phyloP scores from a whole-genome alignment of 92 coral and sea anemone species.

The Siderastrea siderea region DNA sequence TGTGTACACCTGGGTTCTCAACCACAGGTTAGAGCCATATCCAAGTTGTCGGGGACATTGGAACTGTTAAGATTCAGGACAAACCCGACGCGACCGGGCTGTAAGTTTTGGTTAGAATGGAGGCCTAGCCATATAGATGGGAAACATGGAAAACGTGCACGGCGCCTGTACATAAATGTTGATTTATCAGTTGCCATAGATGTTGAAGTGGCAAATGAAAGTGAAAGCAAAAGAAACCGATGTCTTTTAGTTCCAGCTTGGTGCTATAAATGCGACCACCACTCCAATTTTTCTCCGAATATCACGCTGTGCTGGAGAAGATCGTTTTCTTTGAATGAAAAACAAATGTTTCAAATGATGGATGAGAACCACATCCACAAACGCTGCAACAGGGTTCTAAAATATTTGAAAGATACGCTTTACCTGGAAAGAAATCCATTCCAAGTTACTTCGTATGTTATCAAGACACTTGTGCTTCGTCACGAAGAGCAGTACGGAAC shows the following conservation, averaged over 20 bases:
- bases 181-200: neutral
- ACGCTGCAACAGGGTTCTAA: conserved; percentile 6
- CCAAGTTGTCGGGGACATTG: neutral
- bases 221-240: neutral
- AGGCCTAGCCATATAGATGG: neutral
- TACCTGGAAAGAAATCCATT: neutral
- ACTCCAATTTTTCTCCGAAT: neutral
- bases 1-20: neutral
- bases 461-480: neutral
- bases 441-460: neutral
- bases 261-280: neutral
- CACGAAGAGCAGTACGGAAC: neutral
- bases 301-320: neutral
- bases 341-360: neutral
- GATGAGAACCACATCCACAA: neutral
- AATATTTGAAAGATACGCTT: neutral
- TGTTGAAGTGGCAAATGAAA: neutral
- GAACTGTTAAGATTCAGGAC: neutral
- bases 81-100: neutral
- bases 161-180: neutral
- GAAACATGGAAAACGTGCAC: neutral
- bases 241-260: neutral
- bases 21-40: neutral
- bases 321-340: neutral
- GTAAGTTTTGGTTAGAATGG: neutral